phyloP scores from a whole-genome alignment of 2,797 vertebrate genomes.

The Gymnocypris eckloni region DNA sequence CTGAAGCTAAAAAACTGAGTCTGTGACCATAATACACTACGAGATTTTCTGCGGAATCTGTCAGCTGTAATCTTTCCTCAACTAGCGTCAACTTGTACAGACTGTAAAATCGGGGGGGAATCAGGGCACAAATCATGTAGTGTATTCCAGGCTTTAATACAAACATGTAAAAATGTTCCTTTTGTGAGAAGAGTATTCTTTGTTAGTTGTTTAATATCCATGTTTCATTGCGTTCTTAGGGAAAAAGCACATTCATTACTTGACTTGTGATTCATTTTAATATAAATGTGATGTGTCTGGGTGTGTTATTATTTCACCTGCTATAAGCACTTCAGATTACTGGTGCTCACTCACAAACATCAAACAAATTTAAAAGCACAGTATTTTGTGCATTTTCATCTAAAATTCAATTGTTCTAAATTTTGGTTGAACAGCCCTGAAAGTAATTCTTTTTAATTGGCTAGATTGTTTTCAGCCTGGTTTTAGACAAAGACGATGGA shows the following conservation, averaged over 20 bases:
- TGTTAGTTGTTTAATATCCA: neutral
- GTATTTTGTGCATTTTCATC: neutral
- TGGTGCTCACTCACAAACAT: neutral
- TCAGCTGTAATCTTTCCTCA: no score
- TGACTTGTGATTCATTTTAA: neutral
- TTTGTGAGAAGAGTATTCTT: neutral
- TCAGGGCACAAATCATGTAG: no score
- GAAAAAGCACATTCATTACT: neutral
- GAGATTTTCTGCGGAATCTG: no score
- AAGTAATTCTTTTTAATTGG: neutral
- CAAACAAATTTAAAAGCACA: neutral
- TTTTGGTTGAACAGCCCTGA: neutral
- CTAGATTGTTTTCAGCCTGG: constrained; percentile 10
- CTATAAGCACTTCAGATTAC: neutral
- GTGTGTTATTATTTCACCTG: neutral
- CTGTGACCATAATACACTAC: no score
- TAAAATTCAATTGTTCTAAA: neutral
- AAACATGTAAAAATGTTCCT: neutral
- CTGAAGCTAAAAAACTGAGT: no score
- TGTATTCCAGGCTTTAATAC: neutral
- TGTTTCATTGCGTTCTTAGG: neutral
- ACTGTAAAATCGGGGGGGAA: no score
- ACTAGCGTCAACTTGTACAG: no score
- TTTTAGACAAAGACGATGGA: neutral
- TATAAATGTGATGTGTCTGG: neutral